Base-by-base conservation (phyloP, 2,113 vertebrate species). In the Camelus bactrianus region DNA sequence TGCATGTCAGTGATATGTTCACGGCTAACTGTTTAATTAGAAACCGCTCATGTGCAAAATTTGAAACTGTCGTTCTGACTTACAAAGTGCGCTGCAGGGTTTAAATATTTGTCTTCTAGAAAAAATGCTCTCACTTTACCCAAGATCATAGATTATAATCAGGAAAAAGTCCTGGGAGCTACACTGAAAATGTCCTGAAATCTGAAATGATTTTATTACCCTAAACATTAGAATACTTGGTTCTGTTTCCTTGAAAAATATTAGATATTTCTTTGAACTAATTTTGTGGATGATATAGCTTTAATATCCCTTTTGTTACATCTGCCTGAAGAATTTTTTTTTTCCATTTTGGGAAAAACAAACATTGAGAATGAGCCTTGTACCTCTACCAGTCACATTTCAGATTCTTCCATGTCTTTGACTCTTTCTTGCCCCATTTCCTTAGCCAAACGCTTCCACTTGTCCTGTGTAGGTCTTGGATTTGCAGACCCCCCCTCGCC, bases 141-240 rank as follows among this genome's bases (percentile, higher is more conserved):
- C 56, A 50, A 19, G 26, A 77, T 50, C 48, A 9, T 16, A 76
- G 32, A 46, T 76, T 15, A 48, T 84, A 72, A 72, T 81, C 64
- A 92, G 19, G 20, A 56, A 56, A 32, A 76, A 24, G 5, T 72
- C 48, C 58, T 60, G 20, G 35, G 35, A 93, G 88, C 15, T 32
- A 6, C 62, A 32, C 19, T 83, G 92, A 89, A 46, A 87, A 38
- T 81, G 91, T 77, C 67, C 72, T 46, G 42, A 95, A 96, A 76
- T 54, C 54, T 0, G 6, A 56, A 90, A 24, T 67, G 8, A 79
- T 72, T 35, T 82, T 97, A 96, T 92, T 64, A 89, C 95, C 28
- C 22, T 95, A 42, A 76, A 82, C 24, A 38, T 77, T 56, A 62
- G n/a, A 93, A n/a, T 38, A 3, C 67, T 0, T n/a, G 2, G 85